Base-by-base conservation (phyloP, 1,140 invertebrate genomes). In the Drosophila sturtevanti region DNA sequence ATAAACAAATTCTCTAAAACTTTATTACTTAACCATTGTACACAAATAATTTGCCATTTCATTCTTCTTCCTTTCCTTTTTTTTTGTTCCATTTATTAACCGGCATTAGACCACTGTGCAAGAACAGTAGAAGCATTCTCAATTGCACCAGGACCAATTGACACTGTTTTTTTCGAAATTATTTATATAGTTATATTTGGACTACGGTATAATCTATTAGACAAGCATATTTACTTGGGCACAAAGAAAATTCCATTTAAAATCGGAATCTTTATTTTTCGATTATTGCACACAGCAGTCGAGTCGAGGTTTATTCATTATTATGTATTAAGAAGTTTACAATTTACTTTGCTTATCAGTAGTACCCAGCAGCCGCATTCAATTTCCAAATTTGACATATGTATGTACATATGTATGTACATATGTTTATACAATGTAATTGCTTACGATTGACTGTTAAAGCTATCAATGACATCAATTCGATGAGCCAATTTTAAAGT, bases 141-240 rank as follows among this genome's bases (percentile, higher is more conserved):
- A 31, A 31, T 1, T 24, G 24, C 27, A 31, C 27, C 6, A 31
- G 27, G 6, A 31, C 4, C 27, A 31, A 31, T n/a, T n/a, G 24
- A 14, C 52, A 24, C n/a, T 34, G 11, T 56, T 7, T 31, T 6
- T 24, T 14, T 31, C n/a, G 11, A 31, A 56, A 56, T 34, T 34
- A 56, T 56, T 56, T 56, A 56, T 9, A 18, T 56, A 34, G 22
- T 56, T 2, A 48, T 48, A 48, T 7, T 27, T 56, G 27, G 12
- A 6, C 12, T 51, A 21, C 12, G 18, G 18, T 51, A 2, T 0
- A 16, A 16, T 27, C 34, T 56, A 56, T 56, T 31, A 21, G 41
- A 48, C 2, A 37, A 66, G 24, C 59, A 21, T 48, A 48, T 48
- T 48, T 48, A 48, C 41, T 21, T 48, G 18, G 16, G 5, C 38